A percentile compares a stretch with the other conserved stretches of the same genome.
phyloP scores from a whole-genome alignment of 1,140 invertebrate genomes.

The Lasioglossum baleicum region DNA sequence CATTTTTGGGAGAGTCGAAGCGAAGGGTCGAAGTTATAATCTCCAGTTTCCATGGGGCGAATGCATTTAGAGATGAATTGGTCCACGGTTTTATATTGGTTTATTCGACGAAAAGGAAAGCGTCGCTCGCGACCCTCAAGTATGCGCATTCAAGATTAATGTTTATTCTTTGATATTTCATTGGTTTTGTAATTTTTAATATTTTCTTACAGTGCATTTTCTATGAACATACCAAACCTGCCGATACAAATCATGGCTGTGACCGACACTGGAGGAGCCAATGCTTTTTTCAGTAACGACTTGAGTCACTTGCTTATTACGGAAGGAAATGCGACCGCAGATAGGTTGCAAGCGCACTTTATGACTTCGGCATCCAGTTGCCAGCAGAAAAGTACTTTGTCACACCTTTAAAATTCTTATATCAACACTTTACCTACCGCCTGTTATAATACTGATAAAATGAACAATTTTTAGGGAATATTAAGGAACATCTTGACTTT shows the following conservation, averaged over 20 bases:
- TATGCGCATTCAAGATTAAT: slow-evolving; percentile 77
- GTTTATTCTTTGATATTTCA: neutral
- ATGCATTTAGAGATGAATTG: slow-evolving; percentile 93
- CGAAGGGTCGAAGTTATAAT: slow-evolving; percentile 95
- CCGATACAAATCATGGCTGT: slow-evolving; percentile 97
- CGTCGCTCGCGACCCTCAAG: slow-evolving; percentile 95
- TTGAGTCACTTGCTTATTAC: slow-evolving; percentile 94
- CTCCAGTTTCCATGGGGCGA: slow-evolving; percentile 96
- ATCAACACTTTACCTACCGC: no score
- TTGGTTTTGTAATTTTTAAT: neutral
- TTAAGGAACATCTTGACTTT: no score
- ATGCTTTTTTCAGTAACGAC: slow-evolving; percentile 94
- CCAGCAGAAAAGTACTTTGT: slow-evolving; percentile 91
- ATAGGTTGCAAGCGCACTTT: slow-evolving; percentile 94
- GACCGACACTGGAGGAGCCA: slow-evolving; percentile 91
- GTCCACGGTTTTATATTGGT: slow-evolving; percentile 98
- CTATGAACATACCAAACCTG: slow-evolving; percentile 95
- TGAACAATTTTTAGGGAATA: no score
- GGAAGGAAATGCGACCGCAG: slow-evolving; percentile 95
- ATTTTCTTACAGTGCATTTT: slow-evolving; percentile 88
- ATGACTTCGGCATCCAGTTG: slow-evolving; percentile 91
- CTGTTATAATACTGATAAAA: no score
- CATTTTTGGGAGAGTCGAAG: slow-evolving; percentile 93
- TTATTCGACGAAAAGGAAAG: slow-evolving; percentile 96
- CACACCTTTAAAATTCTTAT: neutral